These are phyloP conservation scores for Leptinotarsa juncta DNA, from an alignment of 2,888 invertebrate species.

Conservation along the genomic window DNA sequence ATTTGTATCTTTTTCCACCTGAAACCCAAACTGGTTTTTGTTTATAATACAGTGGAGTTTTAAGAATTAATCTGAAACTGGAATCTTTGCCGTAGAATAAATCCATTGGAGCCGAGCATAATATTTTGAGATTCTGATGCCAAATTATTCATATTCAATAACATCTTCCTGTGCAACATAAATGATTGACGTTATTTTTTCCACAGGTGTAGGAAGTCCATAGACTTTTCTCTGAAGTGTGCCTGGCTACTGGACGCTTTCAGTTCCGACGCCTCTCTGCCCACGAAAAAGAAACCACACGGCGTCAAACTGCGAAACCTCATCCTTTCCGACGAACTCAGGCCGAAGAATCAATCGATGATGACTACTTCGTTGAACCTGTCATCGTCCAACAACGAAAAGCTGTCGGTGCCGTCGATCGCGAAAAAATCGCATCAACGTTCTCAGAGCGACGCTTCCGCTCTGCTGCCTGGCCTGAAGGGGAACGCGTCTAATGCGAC, in stretches of 20 bases:
- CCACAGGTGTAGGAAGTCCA: conserved; percentile 89
- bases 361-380: conserved; percentile 54
- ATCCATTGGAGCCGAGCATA: no score
- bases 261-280: conserved; percentile 78
- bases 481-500: conserved; percentile 57
- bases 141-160: no score
- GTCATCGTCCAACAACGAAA: conserved; percentile 55
- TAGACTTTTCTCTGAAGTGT: conserved; percentile 95
- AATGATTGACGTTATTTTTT: conserved; percentile 18
- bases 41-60: no score
- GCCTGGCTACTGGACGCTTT: conserved; percentile 98
- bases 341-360: conserved; percentile 55
- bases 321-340: conserved; percentile 77
- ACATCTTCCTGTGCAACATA: not conserved
- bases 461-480: conserved; percentile 68
- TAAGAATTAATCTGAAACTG: no score
- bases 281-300: conserved; percentile 79
- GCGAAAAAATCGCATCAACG: conserved; percentile 85
- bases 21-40: no score
- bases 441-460: conserved; percentile 80
- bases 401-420: conserved; percentile 61
- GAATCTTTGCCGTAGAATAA: no score
- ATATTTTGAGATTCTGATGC: no score
- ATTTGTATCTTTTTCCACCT: no score
- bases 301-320: conserved; percentile 80